Conservation (phyloP, 2,797 vertebrate species). For the Anomalospiza imberbis region DNA sequence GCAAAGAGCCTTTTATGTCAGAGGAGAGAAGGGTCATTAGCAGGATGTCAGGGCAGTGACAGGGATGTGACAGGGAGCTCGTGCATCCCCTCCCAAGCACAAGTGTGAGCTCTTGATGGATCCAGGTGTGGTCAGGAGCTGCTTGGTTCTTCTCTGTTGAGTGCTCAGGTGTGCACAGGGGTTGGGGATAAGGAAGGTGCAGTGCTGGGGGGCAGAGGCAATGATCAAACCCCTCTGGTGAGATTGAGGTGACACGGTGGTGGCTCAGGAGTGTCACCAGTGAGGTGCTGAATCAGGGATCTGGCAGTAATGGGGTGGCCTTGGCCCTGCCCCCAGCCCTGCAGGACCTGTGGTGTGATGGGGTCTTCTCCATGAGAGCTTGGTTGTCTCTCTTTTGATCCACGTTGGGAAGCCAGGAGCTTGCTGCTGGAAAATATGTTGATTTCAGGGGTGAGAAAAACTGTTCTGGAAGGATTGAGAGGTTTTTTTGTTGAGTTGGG, state of each 20-base stretch:
- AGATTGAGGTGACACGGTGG: neutral
- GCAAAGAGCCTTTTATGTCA: neutral
- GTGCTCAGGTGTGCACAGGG: neutral
- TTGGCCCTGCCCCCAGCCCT: neutral
- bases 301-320: neutral
- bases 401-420: neutral
- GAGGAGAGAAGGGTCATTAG: neutral
- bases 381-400: neutral
- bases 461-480: neutral
- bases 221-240: neutral
- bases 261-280: neutral
- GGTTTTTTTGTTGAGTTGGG: accelerated
- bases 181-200: neutral
- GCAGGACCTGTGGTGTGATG: neutral
- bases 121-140: neutral
- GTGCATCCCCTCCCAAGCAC: neutral
- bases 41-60: neutral
- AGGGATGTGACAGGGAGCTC: neutral
- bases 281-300: neutral
- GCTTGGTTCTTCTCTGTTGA: neutral
- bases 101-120: neutral
- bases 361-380: neutral
- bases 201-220: neutral
- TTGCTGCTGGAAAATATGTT: neutral
- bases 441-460: neutral